A percentile compares a stretch with the other conserved stretches of the same genome.
Evolutionary conservation across 64 coral and sea anemone genomes (phyloP).

Genomic region (Orbicella faveolata): DNA sequence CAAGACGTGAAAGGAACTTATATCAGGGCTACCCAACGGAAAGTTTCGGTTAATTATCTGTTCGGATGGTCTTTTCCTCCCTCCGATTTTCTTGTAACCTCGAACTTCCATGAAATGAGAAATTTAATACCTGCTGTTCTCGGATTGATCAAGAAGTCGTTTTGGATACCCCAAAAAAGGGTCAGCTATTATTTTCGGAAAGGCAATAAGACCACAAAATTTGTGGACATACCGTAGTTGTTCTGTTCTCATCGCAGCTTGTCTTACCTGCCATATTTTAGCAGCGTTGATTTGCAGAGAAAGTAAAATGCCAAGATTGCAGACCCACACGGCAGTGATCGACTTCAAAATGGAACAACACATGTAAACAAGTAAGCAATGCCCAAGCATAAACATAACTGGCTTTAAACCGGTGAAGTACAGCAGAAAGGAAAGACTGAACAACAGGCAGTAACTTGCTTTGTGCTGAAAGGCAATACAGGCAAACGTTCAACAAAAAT

Average conservation of each 20-base stretch:
- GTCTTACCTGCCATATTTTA: slow-evolving; percentile 58
- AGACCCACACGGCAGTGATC: slow-evolving; percentile 46
- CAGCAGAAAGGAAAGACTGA: slow-evolving; percentile 39
- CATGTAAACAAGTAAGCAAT: slow-evolving; percentile 48
- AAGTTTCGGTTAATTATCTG: no score
- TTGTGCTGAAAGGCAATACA: slow-evolving; percentile 41
- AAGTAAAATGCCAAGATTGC: background rate
- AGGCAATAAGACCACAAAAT: background rate
- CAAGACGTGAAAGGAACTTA: no score
- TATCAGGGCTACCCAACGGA: no score
- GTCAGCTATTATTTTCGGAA: no score
- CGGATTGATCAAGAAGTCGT: no score
- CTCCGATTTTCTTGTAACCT: no score
- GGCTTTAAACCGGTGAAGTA: slow-evolving; percentile 23
- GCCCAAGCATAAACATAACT: slow-evolving; percentile 21
- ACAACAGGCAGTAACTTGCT: slow-evolving; percentile 43
- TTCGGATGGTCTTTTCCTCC: no score
- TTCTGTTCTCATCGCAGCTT: background rate
- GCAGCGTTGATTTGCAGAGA: slow-evolving; percentile 35
- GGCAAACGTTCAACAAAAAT: no score
- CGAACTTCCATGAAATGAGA: no score
- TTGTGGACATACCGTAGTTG: background rate
- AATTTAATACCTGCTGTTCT: no score
- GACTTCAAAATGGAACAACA: slow-evolving; percentile 38
- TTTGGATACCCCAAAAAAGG: no score